Evolutionary conservation across 2,797 vertebrate species (phyloP).

Genomic region (Typhlichthys eigenmanni): DNA sequence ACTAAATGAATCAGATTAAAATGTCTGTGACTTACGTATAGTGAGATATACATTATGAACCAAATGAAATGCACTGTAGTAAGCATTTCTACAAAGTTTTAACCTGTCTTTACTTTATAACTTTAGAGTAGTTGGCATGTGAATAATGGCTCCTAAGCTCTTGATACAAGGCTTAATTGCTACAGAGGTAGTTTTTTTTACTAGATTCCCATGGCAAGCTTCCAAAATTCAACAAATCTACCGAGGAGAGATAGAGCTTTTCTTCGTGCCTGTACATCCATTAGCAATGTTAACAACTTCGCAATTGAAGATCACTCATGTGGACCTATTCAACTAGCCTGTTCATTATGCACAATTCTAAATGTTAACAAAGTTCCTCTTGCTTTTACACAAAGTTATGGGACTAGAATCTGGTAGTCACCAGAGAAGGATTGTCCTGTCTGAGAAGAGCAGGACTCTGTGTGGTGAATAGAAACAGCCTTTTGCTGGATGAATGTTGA

Average conservation of each 20-base stretch:
- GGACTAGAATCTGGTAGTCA: constrained; percentile 9
- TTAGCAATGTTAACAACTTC: constrained; percentile 2
- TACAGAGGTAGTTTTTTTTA: constrained; percentile 15
- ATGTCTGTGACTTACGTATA: constrained; percentile 5
- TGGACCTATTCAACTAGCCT: neutral
- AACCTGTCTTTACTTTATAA: constrained; percentile 1
- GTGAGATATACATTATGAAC: neutral
- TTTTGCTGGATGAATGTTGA: constrained; percentile 60
- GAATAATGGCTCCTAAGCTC: constrained; percentile 8
- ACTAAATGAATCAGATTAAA: constrained; percentile 4
- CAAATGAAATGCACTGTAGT: too few species aligned
- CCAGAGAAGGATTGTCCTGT: constrained; percentile 45
- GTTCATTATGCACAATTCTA: neutral
- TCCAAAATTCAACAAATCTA: constrained; percentile 13
- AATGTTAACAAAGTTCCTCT: constrained; percentile 6
- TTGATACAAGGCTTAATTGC: constrained; percentile 12
- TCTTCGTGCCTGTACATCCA: neutral
- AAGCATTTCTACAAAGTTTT: too few species aligned
- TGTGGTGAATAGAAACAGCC: constrained; percentile 57
- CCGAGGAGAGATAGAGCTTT: constrained; percentile 5
- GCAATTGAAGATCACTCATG: constrained; percentile 8
- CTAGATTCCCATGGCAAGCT: constrained; percentile 14
- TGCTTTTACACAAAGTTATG: neutral
- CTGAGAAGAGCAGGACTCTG: constrained; percentile 36
- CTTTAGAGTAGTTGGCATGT: constrained; percentile 1